These are phyloP conservation scores for Sarcophilus harrisii DNA, from an alignment of 2,797 vertebrate genomes.

Conservation along the genomic window DNA sequence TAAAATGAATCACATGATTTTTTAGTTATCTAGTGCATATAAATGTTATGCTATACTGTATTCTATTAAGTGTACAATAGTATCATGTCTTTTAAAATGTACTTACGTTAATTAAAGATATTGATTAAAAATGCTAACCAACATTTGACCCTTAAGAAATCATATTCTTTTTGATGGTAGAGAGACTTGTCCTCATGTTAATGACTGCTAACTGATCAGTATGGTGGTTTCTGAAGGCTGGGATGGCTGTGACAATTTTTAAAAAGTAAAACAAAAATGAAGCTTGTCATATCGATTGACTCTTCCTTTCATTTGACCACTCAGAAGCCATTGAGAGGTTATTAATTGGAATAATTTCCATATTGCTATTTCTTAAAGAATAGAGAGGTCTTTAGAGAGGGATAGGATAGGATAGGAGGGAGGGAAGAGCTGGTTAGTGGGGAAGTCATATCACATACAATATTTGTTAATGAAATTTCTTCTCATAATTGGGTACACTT, in stretches of 20 bases:
- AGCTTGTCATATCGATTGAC: background rate
- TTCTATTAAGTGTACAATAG: background rate
- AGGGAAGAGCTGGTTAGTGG: too few relatives aligned
- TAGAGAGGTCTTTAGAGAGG: background rate
- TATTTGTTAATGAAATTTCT: background rate
- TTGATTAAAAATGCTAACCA: background rate
- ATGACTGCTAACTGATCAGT: background rate
- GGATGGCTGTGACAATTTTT: background rate
- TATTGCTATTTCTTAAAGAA: background rate
- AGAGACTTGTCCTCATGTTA: background rate
- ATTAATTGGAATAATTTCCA: background rate
- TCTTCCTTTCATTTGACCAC: background rate
- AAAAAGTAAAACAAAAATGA: background rate
- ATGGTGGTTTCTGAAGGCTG: background rate
- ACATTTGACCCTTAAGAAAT: background rate
- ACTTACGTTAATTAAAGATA: background rate
- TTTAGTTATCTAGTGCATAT: background rate
- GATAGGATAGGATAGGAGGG: background rate
- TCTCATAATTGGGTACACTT: background rate
- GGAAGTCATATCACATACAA: background rate
- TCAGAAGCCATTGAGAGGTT: background rate
- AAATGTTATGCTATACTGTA: background rate
- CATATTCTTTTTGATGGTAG: background rate
- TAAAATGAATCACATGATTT: background rate
- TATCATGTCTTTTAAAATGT: background rate